Base-by-base conservation (phyloP, 2,888 invertebrate genomes). In the Deilephila elpenor region DNA sequence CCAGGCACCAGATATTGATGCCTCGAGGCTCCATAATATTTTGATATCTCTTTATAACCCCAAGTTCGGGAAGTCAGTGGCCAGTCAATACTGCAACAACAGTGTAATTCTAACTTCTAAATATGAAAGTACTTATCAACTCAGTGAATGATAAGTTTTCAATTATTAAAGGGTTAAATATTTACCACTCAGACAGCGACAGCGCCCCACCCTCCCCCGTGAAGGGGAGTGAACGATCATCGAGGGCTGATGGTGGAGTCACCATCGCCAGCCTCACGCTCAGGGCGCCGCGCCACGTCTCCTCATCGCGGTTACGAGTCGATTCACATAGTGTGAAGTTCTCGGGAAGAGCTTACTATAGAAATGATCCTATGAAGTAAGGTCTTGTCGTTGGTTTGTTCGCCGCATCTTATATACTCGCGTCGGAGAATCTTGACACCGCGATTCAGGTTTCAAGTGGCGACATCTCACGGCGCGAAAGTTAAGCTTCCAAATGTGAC, bases 281-380 rank as follows among this genome's bases (percentile, higher is more conserved):
- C 79, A 77, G 78, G 78, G 75, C 64, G 74, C 79, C 78, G 78
- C 79, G 79, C 80, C 78, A 79, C 80, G 60, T 74, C 78, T 80
- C 80, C 53, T 80, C 79, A 79, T 75, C 79, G 71, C 74, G 80
- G 78, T 59, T 70, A 70, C 64, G 71, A 74, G 71, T 19, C 71
- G 61, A 74, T 80, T 78, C 79, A 80, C 78, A 71, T 79, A 74
- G 73, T 77, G 78, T 80, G 79, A 76, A 72, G 71, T 74, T 79
- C 80, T 80, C 78, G 81, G 77, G 79, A 80, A 82, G 80, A 81
- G 77, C 82, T 81, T 82, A 82, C 82, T 82, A 80, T 81, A 81
- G 80, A 82, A 82, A 82, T 82, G 82, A 81, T 82, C 80, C 81
- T 81, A 80, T 82, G 80, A 81, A 81, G 80, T 81, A 81, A 81